Conservation (phyloP, 1,140 invertebrate species). For the Lethocerus indicus region DNA sequence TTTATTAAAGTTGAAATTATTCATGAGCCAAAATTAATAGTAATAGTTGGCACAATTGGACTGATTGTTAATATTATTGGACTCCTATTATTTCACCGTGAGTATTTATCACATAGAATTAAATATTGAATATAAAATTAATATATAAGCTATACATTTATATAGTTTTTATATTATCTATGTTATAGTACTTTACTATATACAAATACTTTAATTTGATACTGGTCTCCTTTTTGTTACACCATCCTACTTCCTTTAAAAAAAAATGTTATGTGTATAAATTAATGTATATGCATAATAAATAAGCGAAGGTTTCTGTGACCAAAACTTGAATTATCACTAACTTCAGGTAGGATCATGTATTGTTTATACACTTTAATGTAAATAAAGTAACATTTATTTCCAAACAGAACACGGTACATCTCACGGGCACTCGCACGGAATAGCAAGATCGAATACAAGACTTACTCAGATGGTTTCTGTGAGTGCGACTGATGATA, state of each 20-base stretch:
- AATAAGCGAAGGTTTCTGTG: too few relatives aligned
- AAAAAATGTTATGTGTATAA: too few relatives aligned
- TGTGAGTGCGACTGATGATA: slow-evolving; percentile 43
- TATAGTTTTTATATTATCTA: too few relatives aligned
- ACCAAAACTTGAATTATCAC: too few relatives aligned
- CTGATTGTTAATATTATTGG: slow-evolving; percentile 71
- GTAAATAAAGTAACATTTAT: not conserved
- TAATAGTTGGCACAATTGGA: slow-evolving; percentile 60
- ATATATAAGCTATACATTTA: too few relatives aligned
- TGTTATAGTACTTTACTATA: too few relatives aligned
- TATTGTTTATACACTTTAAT: not conserved
- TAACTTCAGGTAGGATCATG: too few relatives aligned
- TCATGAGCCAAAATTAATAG: slow-evolving; percentile 55
- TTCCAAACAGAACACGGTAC: slow-evolving; percentile 50
- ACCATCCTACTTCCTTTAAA: too few relatives aligned
- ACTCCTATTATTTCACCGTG: slow-evolving; percentile 66
- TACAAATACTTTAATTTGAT: too few relatives aligned
- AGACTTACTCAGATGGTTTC: slow-evolving; percentile 39
- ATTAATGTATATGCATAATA: too few relatives aligned
- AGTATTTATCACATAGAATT: slow-evolving; percentile 22
- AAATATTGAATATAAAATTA: too few relatives aligned
- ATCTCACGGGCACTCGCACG: slow-evolving; percentile 34
- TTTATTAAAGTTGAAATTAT: slow-evolving; percentile 74
- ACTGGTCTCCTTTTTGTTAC: too few relatives aligned
- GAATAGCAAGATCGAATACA: slow-evolving; percentile 37